Base-by-base conservation (phyloP, 35 echinoderm and acorn worm species). In the Hemicentrotus pulcherrimus region DNA sequence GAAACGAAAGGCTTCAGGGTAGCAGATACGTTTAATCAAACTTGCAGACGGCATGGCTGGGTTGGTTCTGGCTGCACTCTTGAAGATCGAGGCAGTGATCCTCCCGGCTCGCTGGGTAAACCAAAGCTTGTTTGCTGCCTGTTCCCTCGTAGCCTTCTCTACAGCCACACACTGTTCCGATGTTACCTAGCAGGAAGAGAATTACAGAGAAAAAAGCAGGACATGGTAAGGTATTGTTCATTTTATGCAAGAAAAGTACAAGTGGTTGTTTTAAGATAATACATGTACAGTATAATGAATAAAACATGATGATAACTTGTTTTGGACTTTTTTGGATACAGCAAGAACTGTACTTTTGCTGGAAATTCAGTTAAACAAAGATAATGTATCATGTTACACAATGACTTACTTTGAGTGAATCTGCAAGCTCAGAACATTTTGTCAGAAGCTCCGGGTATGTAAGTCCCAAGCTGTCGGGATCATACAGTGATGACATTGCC, bases 81-180 rank as follows among this genome's bases (percentile, higher is more conserved):
- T 96, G 52, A 96, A 95, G 15, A 70, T 94, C 24, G 94, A 97
- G 22, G 97, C 95, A 45, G 97, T 97, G 61, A 97, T 96, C 19
- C 97, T 52, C 4, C 97, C 97, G 10, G 94, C 28, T 88, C 96
- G 47, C 31, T 95, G 95, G 1, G 32, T 46, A 91, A 95, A 95
- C 97, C 97, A 97, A 10, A 92, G 22, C 47, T 95, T 97, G 41
- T 55, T 93, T 58, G 30, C 58, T 24, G 97, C 60, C 46, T 95
- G 95, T 47, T 95, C 95, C 13, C 95, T 47, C 52, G 95, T 95
- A 19, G 47, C 52, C 13, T 41, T 19, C 92, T 95, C 95, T 32
- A 95, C 86, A 91, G 86, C 95, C 8, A 10, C 46, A 4, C 86
- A 11, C 8, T 95, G 86, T 19, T 91, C 88, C 11, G 45, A 31